Percentiles rank a stretch among this genome's conserved stretches.
These are phyloP conservation scores for Zaprionus gabonicus DNA, from an alignment of 1,140 invertebrate species.

Conservation along the genomic window DNA sequence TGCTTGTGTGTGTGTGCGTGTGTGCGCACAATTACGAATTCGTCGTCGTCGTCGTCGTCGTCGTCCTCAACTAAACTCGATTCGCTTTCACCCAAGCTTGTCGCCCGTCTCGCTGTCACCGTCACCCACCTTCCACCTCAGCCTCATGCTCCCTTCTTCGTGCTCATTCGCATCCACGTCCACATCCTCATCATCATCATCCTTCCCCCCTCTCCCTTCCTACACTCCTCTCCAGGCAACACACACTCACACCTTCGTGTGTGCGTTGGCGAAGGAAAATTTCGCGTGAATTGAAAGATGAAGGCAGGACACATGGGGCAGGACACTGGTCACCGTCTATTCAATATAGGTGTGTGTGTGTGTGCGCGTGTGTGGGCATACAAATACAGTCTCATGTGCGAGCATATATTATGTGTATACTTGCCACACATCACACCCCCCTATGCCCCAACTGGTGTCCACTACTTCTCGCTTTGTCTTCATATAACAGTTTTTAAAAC, in stretches of 20 bases:
- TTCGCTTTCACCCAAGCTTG: slow-evolving; percentile 70
- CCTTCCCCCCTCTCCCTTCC: neutral
- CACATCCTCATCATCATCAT: slow-evolving; percentile 35
- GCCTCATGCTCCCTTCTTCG: neutral
- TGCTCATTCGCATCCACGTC: slow-evolving; percentile 2
- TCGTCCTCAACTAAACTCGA: slow-evolving; percentile 71
- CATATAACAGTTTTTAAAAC: slow-evolving; percentile 69
- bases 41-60: slow-evolving; percentile 65
- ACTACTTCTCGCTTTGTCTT: slow-evolving; percentile 61
- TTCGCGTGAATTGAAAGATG: slow-evolving; percentile 82
- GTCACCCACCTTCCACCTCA: slow-evolving; percentile 34
- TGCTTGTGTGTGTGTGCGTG: slow-evolving; percentile 62
- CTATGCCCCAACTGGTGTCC: slow-evolving; percentile 19
- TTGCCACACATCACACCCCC: slow-evolving; percentile 48
- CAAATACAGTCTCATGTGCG: neutral
- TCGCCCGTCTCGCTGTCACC: slow-evolving; percentile 64
- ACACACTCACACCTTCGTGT: slow-evolving; percentile 57
- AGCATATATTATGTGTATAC: slow-evolving; percentile 56
- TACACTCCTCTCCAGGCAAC: slow-evolving; percentile 20
- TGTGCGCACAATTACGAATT: slow-evolving; percentile 78
- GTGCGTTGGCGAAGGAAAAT: slow-evolving; percentile 71
- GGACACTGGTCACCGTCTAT: slow-evolving; percentile 68
- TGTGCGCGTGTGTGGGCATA: slow-evolving; percentile 5
- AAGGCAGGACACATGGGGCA: slow-evolving; percentile 76
- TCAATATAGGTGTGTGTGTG: slow-evolving; percentile 18